phyloP scores from a whole-genome alignment of 2,113 vertebrate species.

The Plestiodon gilberti region DNA sequence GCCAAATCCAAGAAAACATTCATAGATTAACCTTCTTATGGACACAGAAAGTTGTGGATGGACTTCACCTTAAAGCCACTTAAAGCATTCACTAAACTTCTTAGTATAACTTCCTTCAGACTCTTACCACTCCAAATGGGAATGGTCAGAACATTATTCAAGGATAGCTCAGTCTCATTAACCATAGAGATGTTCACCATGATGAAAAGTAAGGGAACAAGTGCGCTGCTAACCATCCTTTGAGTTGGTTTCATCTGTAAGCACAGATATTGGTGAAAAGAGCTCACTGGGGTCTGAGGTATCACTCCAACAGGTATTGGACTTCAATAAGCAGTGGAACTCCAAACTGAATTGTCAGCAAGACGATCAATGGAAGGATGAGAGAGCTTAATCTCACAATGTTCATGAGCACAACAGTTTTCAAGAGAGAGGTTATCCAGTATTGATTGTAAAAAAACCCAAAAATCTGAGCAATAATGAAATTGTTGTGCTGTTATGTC shows the following conservation, averaged over 20 bases:
- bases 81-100: not conserved
- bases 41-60: not conserved
- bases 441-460: not conserved
- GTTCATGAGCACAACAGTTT: not conserved
- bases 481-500: not conserved
- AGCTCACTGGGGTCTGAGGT: conserved; percentile 13
- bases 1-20: not conserved
- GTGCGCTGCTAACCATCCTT: not conserved
- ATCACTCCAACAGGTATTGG: conserved; percentile 8
- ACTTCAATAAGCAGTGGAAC: not conserved
- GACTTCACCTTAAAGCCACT: not conserved
- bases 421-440: not conserved
- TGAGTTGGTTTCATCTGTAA: not conserved
- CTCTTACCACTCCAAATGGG: no score
- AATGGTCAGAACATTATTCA: no score
- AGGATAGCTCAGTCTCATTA: not conserved
- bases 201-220: not conserved
- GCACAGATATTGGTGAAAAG: not conserved
- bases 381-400: not conserved
- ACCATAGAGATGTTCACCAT: not conserved
- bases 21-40: not conserved
- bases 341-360: not conserved
- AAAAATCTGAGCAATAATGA: not conserved
- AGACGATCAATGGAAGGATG: not conserved
- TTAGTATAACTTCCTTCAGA: no score